A percentile compares a stretch with the other conserved stretches of the same genome.
Conservation (phyloP, 2,888 invertebrate genomes). For the Aphodius granarius region DNA sequence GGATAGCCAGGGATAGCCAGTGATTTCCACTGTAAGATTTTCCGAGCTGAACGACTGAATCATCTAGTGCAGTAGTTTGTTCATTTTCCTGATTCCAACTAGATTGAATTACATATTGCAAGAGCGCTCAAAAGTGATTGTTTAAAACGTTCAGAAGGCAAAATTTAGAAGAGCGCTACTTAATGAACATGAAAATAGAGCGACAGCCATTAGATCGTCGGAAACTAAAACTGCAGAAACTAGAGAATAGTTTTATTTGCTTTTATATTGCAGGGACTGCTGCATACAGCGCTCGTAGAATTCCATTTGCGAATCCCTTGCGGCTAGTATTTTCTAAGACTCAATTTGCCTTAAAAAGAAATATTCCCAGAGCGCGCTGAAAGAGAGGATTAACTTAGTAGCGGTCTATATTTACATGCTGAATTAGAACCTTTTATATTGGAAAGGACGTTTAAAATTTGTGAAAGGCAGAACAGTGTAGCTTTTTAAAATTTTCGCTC, state of each 20-base stretch:
- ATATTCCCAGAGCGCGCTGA: neutral
- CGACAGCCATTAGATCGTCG: neutral
- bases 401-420: conserved; percentile 5
- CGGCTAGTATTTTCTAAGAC: conserved; percentile 20
- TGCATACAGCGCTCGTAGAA: neutral
- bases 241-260: neutral
- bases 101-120: neutral
- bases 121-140: neutral
- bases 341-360: conserved; percentile 20
- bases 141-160: neutral
- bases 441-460: neutral
- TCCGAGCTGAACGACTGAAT: neutral
- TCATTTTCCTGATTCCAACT: neutral
- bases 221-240: neutral
- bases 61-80: neutral
- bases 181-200: neutral
- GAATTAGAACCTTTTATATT: conserved; percentile 7
- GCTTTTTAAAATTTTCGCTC: no score
- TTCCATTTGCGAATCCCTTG: conserved; percentile 15
- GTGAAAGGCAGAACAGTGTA: neutral
- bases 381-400: neutral
- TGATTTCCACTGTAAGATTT: neutral
- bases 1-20: neutral
- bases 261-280: neutral
- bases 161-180: neutral